Conservation (phyloP, 2,113 vertebrate genomes). For the Struthio camelus region DNA sequence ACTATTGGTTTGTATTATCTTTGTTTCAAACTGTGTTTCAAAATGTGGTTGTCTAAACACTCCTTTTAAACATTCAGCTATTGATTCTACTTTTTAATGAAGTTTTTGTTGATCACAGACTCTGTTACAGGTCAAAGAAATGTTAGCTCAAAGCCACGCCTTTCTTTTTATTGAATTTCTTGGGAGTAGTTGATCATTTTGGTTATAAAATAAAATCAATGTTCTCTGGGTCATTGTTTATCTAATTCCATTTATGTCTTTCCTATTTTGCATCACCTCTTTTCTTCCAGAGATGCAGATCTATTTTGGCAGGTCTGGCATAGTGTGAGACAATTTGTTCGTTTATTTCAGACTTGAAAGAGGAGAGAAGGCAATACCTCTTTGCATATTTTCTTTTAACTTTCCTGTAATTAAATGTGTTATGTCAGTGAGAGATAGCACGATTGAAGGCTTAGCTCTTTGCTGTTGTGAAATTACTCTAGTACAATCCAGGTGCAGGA, state of each 20-base stretch:
- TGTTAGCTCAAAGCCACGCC: background rate
- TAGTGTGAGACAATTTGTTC: background rate
- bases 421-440: background rate
- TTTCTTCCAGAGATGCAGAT: slow-evolving; percentile 7
- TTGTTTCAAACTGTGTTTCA: background rate
- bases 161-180: slow-evolving; percentile 26
- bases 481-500: background rate
- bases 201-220: background rate
- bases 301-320: slow-evolving; percentile 16
- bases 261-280: slow-evolving; percentile 11
- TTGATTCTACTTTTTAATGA: slow-evolving; percentile 41
- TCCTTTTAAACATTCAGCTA: background rate
- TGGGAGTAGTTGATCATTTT: slow-evolving; percentile 26
- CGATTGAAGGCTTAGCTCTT: slow-evolving; percentile 11
- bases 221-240: slow-evolving; percentile 26
- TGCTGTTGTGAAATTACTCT: background rate
- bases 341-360: slow-evolving; percentile 36
- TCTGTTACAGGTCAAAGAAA: slow-evolving; percentile 32
- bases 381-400: slow-evolving; percentile 51
- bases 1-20: background rate
- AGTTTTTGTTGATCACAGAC: slow-evolving; percentile 10
- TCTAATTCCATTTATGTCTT: slow-evolving; percentile 29
- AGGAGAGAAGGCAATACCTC: background rate
- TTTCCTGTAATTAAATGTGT: slow-evolving; percentile 23
- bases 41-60: background rate